Percentiles rank a stretch among this genome's conserved stretches.
phyloP scores from a whole-genome alignment of 2,113 vertebrate genomes.

The Micromys minutus region DNA sequence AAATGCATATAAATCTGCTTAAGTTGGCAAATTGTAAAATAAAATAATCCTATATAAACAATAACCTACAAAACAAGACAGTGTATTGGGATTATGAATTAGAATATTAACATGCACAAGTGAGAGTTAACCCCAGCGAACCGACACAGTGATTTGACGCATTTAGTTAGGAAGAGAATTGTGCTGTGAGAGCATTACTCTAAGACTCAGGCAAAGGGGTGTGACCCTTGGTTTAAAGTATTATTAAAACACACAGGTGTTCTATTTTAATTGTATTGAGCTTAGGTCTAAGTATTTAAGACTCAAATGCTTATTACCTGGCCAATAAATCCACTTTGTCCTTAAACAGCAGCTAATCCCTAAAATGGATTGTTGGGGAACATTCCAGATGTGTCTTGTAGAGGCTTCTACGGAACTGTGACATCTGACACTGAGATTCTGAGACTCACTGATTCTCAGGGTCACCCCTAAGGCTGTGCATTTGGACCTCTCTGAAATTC shows the following conservation, averaged over 20 bases:
- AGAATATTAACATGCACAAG: slow-evolving; percentile 39
- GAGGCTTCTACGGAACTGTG: not conserved
- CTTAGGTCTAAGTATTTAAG: slow-evolving; percentile 39
- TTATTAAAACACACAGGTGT: slow-evolving; percentile 47
- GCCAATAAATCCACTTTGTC: not conserved
- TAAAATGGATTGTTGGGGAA: not conserved
- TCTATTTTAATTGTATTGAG: slow-evolving; percentile 49
- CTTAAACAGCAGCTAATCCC: not conserved
- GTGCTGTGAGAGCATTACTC: slow-evolving; percentile 44
- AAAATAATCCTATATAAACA: slow-evolving; percentile 54
- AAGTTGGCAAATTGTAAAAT: slow-evolving; percentile 62
- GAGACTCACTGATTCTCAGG: not conserved
- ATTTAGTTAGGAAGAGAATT: slow-evolving; percentile 43
- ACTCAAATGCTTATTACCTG: slow-evolving; percentile 37
- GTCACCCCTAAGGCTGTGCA: not conserved
- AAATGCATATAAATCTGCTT: slow-evolving; percentile 54
- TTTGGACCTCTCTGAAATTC: slow-evolving; percentile 12
- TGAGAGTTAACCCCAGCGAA: slow-evolving; percentile 54
- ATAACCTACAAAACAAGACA: not conserved
- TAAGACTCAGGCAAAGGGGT: slow-evolving; percentile 51
- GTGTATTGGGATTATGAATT: not conserved
- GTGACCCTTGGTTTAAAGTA: slow-evolving; percentile 54
- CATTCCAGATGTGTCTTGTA: fast-evolving
- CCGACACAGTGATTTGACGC: slow-evolving; percentile 3
- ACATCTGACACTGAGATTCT: not conserved